Evolutionary conservation across 2,113 vertebrate species (phyloP).

Genomic region (Calcarius ornatus): DNA sequence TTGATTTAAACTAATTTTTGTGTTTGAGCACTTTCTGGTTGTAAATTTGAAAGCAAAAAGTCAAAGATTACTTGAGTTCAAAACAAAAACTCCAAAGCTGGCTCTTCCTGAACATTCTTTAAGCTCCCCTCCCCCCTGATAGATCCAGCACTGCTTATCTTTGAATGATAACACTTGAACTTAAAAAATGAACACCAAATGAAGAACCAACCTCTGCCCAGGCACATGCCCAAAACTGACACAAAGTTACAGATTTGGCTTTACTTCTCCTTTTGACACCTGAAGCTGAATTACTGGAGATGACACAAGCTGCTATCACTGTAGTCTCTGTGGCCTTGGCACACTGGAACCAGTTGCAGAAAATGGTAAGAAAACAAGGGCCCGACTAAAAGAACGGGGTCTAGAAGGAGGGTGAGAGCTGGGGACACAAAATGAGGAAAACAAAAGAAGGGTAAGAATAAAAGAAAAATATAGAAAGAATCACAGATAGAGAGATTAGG

Average conservation of each 20-base stretch:
- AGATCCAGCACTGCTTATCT: background rate
- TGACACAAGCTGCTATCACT: background rate
- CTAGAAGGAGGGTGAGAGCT: background rate
- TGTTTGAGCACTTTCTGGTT: background rate
- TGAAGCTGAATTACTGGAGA: background rate
- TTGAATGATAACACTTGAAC: background rate
- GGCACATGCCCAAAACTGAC: background rate
- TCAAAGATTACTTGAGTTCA: background rate
- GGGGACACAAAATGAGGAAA: background rate
- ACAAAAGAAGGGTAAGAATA: background rate
- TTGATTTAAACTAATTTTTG: background rate
- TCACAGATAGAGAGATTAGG: background rate
- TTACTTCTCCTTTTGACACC: background rate
- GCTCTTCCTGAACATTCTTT: background rate
- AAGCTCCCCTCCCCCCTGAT: background rate
- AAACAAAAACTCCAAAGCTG: background rate
- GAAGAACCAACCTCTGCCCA: background rate
- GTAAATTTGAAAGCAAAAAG: background rate
- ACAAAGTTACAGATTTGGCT: background rate
- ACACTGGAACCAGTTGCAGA: background rate
- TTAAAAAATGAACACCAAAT: background rate
- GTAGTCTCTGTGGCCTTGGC: background rate
- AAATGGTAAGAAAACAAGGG: background rate
- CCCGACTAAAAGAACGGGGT: background rate
- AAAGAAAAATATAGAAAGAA: background rate